Base-by-base conservation (phyloP, 2,113 vertebrate species). In the Zapornia atra region DNA sequence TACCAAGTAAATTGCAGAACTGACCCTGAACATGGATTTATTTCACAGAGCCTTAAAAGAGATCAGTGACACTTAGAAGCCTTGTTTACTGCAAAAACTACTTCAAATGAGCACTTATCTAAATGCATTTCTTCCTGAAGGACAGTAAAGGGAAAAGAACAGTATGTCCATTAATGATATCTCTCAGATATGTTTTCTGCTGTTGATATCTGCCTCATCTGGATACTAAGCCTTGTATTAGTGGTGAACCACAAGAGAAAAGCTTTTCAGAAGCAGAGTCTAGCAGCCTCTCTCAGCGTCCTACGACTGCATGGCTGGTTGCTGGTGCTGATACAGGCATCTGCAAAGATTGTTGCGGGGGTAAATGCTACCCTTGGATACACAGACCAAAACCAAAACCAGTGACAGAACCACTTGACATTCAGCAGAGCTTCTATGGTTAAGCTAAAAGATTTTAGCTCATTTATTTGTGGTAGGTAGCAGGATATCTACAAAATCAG, bases 1-100 rank as follows among this genome's bases (percentile, higher is more conserved):
- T 61, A 53, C 11, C 3, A 3, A 86, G 15, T 66, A 57, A 64
- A 85, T 69, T 5, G 6, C 28, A 65, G 36, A 87, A 46, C n/a
- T 90, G 81, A 53, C 86, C 34, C 50, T 70, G 59, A 68, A 29
- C 9, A 8, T 50, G 34, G 25, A 88, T 92, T 92, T 88, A 76
- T 87, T 93, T 95, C 42, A 59, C 26, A 59, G 20, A 63, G 16
- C 61, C 86, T 90, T 93, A 66, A 85, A 82, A 86, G n/a, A 90
- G 24, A 78, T 33, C 2, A 9, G 21, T 86, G 54, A 88, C 64
- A 70, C 56, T 94, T 87, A 87, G 51, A 77, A 86, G 34, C 33
- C 50, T 92, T 91, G 60, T 71, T 95, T 94, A 84, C 34, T 51
- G 46, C 36, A 76, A 78, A 83, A 91, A 25, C 5, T 20, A 5